These are phyloP conservation scores for Iphiclides podalirius DNA, from an alignment of 2,888 invertebrate species.

Conservation along the genomic window DNA sequence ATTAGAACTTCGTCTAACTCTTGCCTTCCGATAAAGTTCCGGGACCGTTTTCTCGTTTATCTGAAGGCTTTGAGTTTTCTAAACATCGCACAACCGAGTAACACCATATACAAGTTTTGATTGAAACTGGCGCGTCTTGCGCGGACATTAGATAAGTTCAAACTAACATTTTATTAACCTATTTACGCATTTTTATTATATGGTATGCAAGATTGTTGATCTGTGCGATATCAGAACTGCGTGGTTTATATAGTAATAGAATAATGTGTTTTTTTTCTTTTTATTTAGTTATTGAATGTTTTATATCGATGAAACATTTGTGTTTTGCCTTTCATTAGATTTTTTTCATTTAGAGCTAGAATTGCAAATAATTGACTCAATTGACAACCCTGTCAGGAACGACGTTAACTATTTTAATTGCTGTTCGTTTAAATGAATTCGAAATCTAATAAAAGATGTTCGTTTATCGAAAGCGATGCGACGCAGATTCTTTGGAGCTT, in stretches of 20 bases:
- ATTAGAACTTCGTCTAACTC: conserved; percentile 1
- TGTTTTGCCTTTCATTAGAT: too few species aligned
- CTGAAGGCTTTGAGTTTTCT: conserved; percentile 12
- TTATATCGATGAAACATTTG: too few species aligned
- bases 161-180: neutral
- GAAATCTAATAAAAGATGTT: conserved; percentile 45
- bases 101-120: conserved; percentile 11
- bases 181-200: too few species aligned
- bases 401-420: conserved; percentile 52
- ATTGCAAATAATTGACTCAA: too few species aligned
- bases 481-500: conserved; percentile 11
- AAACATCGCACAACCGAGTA: conserved; percentile 12
- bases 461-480: conserved; percentile 46
- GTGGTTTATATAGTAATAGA: too few species aligned
- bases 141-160: neutral
- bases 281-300: neutral
- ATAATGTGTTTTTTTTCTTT: too few species aligned
- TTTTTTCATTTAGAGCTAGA: too few species aligned
- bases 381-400: neutral
- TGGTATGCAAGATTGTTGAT: too few species aligned
- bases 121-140: conserved; percentile 10
- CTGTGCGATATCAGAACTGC: too few species aligned
- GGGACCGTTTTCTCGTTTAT: conserved; percentile 14
- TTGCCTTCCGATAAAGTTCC: conserved; percentile 6
- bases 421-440: conserved; percentile 52